Evolutionary conservation across 1,140 invertebrate genomes (phyloP), one percentile per base, ranked within the genome.

Genomic region (Helicoverpa armigera): DNA sequence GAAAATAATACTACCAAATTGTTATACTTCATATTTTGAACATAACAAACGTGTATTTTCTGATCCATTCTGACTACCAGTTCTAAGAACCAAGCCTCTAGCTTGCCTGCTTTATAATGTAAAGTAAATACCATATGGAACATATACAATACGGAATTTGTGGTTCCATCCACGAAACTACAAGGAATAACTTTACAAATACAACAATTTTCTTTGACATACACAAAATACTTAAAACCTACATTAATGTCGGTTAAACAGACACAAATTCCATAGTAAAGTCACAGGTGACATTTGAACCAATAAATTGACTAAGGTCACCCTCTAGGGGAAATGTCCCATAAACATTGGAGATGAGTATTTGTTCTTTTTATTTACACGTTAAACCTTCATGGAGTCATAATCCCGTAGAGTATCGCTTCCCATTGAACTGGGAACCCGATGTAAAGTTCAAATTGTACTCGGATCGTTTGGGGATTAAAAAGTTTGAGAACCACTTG

Each of bases 341-440:
- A 60, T 76, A 63, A 76, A 76, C 58, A 63, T 48, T 18, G n/a
- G 11, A 76, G 73, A 76, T 76, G 63, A 76, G 73, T 51, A 76
- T 75, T n/a, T 76, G 60, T 63, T 76, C 63, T 76, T 63, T 76
- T 76, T 63, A 51, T 76, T 63, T n/a, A 76, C 43, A 63, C n/a
- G 56, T 13, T 51, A 13, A 29, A 53, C 50, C 69, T 14, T 72
- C 69, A 51, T 31, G 69, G 69, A 31, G 23, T 31, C 31, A 72
- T 54, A 53, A 72, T 72, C 18, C 69, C 23, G 3, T 53, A 72
- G 54, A 54, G 69, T 31, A 72, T 72, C 18, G 50, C 18, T 72
- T 54, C 53, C 69, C 69, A 43, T 7, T 43, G 35, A 43, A 9
- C 5, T 7, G 3, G 69, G 50, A 31, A 43, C 35, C 14, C 23